These are phyloP conservation scores for Pedetes capensis DNA, from an alignment of 2,113 vertebrate species.

Conservation along the genomic window DNA sequence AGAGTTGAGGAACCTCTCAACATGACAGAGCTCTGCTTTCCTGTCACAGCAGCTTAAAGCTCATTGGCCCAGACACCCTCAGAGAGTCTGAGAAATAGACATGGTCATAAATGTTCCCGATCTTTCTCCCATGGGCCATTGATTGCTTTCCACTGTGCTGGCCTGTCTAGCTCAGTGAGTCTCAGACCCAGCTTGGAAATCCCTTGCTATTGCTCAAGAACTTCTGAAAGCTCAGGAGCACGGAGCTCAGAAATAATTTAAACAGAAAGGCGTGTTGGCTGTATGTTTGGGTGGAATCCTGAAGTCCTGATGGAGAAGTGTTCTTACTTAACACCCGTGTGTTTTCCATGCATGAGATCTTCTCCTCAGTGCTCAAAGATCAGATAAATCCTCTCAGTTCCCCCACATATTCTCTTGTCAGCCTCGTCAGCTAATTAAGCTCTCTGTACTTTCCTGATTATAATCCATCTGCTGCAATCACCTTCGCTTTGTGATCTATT, in stretches of 20 bases:
- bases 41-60: background rate
- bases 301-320: background rate
- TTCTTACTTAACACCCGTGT: background rate
- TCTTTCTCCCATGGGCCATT: fast-evolving
- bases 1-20: background rate
- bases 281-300: background rate
- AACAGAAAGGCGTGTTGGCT: background rate
- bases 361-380: background rate
- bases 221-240: background rate
- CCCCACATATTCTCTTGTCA: background rate
- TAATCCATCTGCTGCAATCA: background rate
- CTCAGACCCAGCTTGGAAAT: background rate
- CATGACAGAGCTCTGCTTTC: background rate
- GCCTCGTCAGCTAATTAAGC: conserved; percentile 1
- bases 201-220: background rate
- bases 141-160: background rate
- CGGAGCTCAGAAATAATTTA: background rate
- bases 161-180: background rate
- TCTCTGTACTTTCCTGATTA: background rate
- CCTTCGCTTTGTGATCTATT: conserved; percentile 22
- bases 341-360: background rate
- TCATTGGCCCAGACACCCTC: background rate
- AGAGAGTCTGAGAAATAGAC: background rate
- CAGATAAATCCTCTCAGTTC: background rate
- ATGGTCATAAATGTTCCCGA: background rate